Evolutionary conservation across 2,888 invertebrate genomes (phyloP), one percentile per base, ranked within the genome.

Genomic region (Cosmopolites sordidus): DNA sequence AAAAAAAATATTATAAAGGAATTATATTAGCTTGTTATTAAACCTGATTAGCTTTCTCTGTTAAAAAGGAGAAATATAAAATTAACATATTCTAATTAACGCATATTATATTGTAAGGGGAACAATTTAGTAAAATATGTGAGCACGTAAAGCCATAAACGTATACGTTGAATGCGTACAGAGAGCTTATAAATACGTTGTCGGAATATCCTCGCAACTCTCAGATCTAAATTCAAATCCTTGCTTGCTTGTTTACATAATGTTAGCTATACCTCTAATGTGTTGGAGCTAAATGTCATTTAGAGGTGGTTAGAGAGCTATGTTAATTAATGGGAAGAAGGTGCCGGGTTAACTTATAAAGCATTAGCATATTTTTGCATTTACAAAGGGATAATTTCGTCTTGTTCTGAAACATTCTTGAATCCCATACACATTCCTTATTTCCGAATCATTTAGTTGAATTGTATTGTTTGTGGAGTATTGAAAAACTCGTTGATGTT

Each of bases 191-290:
- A 33, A 33, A 33, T 33, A n/a, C 33, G 33, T 33, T 11, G n/a
- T n/a, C 33, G 5, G 12, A 33, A 33, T 33, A 12, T 12, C 33
- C 33, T 12, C 12, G n/a, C 12, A 3, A 6, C 12, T 12, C 33
- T n/a, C 12, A 47, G 47, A 47, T 40, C 27, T 47, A 47, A 47
- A 47, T 47, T 47, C 40, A 39, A 47, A 39, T 40, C 39, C 40
- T 27, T 39, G 40, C 18, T 37, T 29, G 27, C 16, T 39, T 12
- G 47, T 27, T 47, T 47, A 47, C 47, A 18, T 47, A 40, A 39
- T 37, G 27, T 39, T 47, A 47, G 37, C 40, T 47, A 47, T 47
- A 47, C 39, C 38, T 39, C 15, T 40, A 47, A 39, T 47, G 29
- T 15, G 47, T 22, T 39, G 2, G 9, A 22, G 38, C 16, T 22